These are phyloP conservation scores for Sebastolobus alascanus DNA, from an alignment of 2,797 vertebrate genomes.

Conservation along the genomic window DNA sequence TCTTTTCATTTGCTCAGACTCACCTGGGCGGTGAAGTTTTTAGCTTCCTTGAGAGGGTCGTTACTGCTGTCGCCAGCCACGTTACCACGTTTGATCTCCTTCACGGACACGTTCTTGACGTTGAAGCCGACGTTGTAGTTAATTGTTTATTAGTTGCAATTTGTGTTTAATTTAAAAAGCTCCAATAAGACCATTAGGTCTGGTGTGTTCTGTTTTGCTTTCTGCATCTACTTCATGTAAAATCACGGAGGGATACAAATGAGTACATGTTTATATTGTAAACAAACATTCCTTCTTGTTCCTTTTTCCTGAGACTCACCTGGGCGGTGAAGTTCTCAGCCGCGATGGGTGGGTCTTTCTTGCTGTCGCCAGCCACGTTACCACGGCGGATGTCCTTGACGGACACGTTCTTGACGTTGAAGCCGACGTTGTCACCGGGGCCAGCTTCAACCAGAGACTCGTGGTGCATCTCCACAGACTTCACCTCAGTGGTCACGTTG, in stretches of 20 bases:
- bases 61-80: conserved; percentile 87
- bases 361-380: conserved; percentile 87
- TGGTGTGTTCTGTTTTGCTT: background rate
- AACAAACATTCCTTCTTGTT: background rate
- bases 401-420: conserved; percentile 90
- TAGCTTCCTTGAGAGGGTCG: conserved; percentile 77
- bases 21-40: conserved; percentile 81
- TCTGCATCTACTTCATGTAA: background rate
- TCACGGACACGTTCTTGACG: too few relatives aligned
- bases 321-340: conserved; percentile 84
- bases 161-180: background rate
- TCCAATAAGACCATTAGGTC: background rate
- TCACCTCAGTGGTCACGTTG: conserved; percentile 87
- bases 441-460: conserved; percentile 83
- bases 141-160: too few relatives aligned
- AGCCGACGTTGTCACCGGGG: conserved; percentile 87
- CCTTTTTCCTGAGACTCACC: conserved; percentile 51
- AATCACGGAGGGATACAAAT: background rate
- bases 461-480: conserved; percentile 90
- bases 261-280: background rate
- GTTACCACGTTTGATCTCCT: conserved; percentile 79
- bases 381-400: conserved; percentile 88
- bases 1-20: background rate
- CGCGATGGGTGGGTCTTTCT: conserved; percentile 83
- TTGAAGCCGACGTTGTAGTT: too few relatives aligned